Conservation (phyloP, 2,888 invertebrate species). For the Agrotis clavis region DNA sequence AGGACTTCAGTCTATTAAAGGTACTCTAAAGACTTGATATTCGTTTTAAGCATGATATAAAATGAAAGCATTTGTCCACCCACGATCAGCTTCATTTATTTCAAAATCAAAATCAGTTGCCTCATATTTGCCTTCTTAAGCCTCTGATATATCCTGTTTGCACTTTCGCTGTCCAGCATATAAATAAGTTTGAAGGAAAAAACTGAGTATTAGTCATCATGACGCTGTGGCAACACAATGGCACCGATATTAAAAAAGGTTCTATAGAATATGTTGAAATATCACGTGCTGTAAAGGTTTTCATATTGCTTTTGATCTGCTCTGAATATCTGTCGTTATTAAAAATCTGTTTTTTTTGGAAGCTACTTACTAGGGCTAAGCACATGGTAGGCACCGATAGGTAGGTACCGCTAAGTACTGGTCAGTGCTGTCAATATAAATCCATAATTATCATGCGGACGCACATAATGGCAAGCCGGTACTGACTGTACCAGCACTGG, state of each 20-base stretch:
- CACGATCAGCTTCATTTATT: not conserved
- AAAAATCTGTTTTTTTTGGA: not conserved
- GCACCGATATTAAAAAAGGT: not conserved
- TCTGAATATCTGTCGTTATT: too few relatives aligned
- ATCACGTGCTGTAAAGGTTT: not conserved
- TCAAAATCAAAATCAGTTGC: constrained; percentile 30
- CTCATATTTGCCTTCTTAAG: constrained; percentile 28
- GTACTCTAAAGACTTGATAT: not conserved
- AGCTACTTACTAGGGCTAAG: too few relatives aligned
- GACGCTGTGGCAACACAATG: constrained; percentile 15
- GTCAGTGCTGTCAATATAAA: too few relatives aligned
- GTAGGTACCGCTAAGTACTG: too few relatives aligned
- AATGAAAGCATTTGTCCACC: not conserved
- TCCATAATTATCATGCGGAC: too few relatives aligned
- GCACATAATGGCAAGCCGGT: too few relatives aligned
- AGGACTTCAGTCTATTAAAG: not conserved
- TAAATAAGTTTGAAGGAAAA: constrained; percentile 54
- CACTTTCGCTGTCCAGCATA: constrained; percentile 53
- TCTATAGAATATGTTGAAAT: not conserved
- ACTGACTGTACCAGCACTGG: too few relatives aligned
- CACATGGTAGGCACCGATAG: too few relatives aligned
- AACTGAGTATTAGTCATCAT: constrained; percentile 40
- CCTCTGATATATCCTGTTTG: constrained; percentile 46
- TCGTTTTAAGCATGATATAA: not conserved
- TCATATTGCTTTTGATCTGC: not conserved